Base-by-base conservation (phyloP, 2,888 invertebrate species). In the Acronicta aceris region DNA sequence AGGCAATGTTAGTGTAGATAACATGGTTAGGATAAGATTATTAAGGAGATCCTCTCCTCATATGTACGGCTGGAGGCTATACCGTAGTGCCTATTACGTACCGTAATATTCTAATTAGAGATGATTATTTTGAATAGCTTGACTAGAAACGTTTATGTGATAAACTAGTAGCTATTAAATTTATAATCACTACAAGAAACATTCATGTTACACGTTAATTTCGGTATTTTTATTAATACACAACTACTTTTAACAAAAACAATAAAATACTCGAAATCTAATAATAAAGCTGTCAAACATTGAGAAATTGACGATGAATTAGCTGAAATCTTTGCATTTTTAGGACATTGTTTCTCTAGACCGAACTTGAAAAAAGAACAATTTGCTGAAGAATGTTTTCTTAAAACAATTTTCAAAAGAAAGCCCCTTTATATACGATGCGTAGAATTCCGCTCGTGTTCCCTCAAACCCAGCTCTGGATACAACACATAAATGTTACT, bases 341-440 rank as follows among this genome's bases (percentile, higher is more conserved):
- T 21, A 36, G 21, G 56, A 21, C 6, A 2, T n/a, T 38, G n/a
- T 38, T n/a, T 56, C 40, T 16, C n/a, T 17, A 12, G 43, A 45
- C 56, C 25, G 13, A 47, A 41, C 43, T 55, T 45, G 5, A 9
- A 10, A n/a, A 50, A 58, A 49, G 16, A 65, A 61, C 55, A 65
- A 58, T 65, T 65, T 56, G 33, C 30, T 3, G 48, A 59, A 50
- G 42, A 66, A 65, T 59, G 60, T 59, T 57, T 56, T 47, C 50
- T 48, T 59, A 41, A 48, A 59, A 59, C 45, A 51, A 27, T 57
- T 50, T 62, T 70, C 8, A 42, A 41, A 55, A 54, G 40, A 51
- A 21, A 51, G 40, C 8, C 38, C 36, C 2, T 3, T 21, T 21
- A 2, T 27, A 9, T 12, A 30, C 43, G 30, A 12, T 60, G 8